Evolutionary conservation across 2,888 invertebrate species (phyloP).

Genomic region (Drosophila paranaensis): DNA sequence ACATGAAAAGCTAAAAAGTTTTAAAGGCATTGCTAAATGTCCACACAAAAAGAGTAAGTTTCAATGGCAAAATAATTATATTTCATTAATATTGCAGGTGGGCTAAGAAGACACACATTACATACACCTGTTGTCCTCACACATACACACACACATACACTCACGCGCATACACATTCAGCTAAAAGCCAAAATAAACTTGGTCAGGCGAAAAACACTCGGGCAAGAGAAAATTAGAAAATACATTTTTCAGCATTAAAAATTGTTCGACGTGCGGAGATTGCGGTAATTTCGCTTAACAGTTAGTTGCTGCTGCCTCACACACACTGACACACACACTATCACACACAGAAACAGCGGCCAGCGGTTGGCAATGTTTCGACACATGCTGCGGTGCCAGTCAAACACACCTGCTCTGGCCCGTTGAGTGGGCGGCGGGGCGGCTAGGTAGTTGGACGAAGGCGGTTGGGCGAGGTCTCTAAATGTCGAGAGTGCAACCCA

Average conservation of each 20-base stretch:
- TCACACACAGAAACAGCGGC: slow-evolving; percentile 25
- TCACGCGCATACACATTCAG: slow-evolving; percentile 20
- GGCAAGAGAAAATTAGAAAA: slow-evolving; percentile 68
- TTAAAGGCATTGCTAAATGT: slow-evolving; percentile 5
- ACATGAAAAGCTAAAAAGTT: not conserved
- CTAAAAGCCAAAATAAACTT: slow-evolving; percentile 71
- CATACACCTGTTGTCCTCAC: slow-evolving; percentile 58
- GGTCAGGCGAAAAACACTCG: slow-evolving; percentile 14
- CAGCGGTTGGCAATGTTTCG: slow-evolving; percentile 58
- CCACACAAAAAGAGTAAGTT: slow-evolving; percentile 23
- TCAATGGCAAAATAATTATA: slow-evolving; percentile 65
- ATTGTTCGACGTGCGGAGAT: slow-evolving; percentile 78
- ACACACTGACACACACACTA: slow-evolving; percentile 6
- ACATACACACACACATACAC: slow-evolving; percentile 19
- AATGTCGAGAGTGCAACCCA: slow-evolving; percentile 73
- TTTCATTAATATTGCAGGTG: slow-evolving; percentile 60
- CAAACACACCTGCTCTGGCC: slow-evolving; percentile 69
- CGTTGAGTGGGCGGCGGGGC: slow-evolving; percentile 14
- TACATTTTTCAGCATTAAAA: slow-evolving; percentile 80
- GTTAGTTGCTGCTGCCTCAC: slow-evolving; percentile 55
- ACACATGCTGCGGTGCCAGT: slow-evolving; percentile 74
- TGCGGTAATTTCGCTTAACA: slow-evolving; percentile 80
- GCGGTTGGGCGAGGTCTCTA: slow-evolving; percentile 58
- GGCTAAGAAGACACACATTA: slow-evolving; percentile 21
- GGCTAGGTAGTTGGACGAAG: slow-evolving; percentile 1